Evolutionary conservation across 2,888 invertebrate genomes (phyloP), one percentile per base, ranked within the genome.

Genomic region (Pinctada fucata): DNA sequence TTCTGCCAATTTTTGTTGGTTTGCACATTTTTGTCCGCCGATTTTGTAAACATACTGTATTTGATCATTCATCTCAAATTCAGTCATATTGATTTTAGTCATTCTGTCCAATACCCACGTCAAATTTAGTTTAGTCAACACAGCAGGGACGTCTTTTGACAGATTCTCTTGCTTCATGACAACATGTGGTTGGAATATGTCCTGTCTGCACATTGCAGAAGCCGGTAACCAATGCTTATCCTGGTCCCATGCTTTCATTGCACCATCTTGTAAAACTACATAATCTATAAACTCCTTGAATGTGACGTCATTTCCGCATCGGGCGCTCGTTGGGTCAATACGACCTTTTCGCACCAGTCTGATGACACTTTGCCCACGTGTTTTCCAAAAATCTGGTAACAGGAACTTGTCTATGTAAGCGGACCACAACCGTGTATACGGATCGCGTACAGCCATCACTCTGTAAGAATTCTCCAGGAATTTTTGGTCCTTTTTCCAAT

Each of bases 161-260:
- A 86, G 87, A 0, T 85, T 85, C 79, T 87, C 85, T 68, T 84
- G 83, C 68, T 83, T 83, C 0, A 81, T 83, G 5, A 88, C 78
- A n/a, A 85, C 69, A 3, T 83, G 76, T 0, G 83, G 85, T 5
- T 81, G 74, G 67, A 84, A 85, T n/a, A 58, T 47, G 63, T 87
- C 87, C 0, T 87, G 88, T 45, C 86, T 84, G 71, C 88, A 88
- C 16, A 84, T 72, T 63, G 71, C 65, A n/a, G 82, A 71, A 5
- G 83, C 83, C 2, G 88, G 87, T n/a, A 81, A 72, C 85, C 86
- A 88, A 76, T 88, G 88, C 51, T 85, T 87, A 50, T 84, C 78
- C 16, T 82, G 80, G n/a, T 72, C 52, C 52, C 31, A 47, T 8
- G 72, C 70, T 3, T 49, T 49, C 2, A 78, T 16, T 10, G 63